A percentile compares a stretch with the other conserved stretches of the same genome.
phyloP scores from a whole-genome alignment of 1,140 invertebrate species.

The Dendrolimus punctatus region DNA sequence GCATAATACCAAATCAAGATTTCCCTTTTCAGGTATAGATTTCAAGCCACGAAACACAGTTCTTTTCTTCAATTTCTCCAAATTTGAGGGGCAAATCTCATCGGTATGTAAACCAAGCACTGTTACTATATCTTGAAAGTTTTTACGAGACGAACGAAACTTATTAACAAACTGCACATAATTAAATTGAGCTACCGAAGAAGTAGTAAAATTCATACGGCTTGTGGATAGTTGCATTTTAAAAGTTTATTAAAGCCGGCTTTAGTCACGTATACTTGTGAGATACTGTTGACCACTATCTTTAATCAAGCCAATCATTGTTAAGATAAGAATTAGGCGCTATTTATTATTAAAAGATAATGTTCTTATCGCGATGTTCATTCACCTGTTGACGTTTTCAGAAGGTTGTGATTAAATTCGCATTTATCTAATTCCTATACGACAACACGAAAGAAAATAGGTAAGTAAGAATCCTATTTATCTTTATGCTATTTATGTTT shows the following conservation, averaged over 20 bases:
- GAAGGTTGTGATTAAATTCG: background rate
- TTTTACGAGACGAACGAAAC: slow-evolving; percentile 32
- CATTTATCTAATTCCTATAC: too few species aligned
- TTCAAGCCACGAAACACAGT: slow-evolving; percentile 13
- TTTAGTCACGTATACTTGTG: slow-evolving; percentile 47
- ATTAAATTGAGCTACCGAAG: slow-evolving; percentile 49
- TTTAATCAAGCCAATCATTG: slow-evolving; percentile 40
- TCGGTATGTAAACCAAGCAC: slow-evolving; percentile 50
- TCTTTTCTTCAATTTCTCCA: slow-evolving; percentile 12
- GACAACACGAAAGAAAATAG: too few species aligned
- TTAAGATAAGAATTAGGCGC: slow-evolving; percentile 40
- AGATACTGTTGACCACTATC: slow-evolving; percentile 31
- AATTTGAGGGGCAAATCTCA: slow-evolving; percentile 24
- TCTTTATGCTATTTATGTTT: too few species aligned
- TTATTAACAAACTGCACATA: slow-evolving; percentile 52
- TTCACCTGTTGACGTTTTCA: slow-evolving; percentile 28
- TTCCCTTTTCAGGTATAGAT: slow-evolving; percentile 17
- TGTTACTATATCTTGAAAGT: slow-evolving; percentile 47
- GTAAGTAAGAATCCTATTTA: too few species aligned
- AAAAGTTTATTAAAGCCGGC: slow-evolving; percentile 11
- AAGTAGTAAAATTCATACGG: slow-evolving; percentile 51
- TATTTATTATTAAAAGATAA: slow-evolving; percentile 48
- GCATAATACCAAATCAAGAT: slow-evolving; percentile 26
- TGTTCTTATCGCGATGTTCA: slow-evolving; percentile 35
- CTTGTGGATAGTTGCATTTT: slow-evolving; percentile 52